Evolutionary conservation across 2,888 invertebrate species (phyloP).

Genomic region (Eupithecia subfuscata): DNA sequence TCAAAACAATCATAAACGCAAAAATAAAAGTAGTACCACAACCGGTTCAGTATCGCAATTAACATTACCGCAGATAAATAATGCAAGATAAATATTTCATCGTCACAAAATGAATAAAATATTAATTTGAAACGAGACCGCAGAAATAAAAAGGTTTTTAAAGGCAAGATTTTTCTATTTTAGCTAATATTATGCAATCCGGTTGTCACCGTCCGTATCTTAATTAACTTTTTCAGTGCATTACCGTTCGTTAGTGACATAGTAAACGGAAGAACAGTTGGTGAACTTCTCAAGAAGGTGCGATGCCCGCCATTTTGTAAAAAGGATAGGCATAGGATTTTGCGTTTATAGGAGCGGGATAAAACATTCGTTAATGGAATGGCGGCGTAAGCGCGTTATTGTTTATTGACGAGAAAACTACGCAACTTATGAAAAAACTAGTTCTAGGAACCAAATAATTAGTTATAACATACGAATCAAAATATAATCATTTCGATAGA

Average conservation of each 20-base stretch:
- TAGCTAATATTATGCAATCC: constrained; percentile 51
- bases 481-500: no score
- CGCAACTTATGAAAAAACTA: no score
- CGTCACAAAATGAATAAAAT: constrained; percentile 35
- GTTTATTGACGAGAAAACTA: no score
- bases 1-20: constrained; percentile 1
- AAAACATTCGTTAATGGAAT: no score
- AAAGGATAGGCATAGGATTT: no score
- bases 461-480: no score
- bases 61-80: constrained; percentile 33
- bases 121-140: constrained; percentile 34
- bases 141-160: constrained; percentile 30
- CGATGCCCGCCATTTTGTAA: no score
- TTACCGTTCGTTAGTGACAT: constrained; percentile 38
- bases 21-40: constrained; percentile 12
- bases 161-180: constrained; percentile 47
- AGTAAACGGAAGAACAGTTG: constrained; percentile 15
- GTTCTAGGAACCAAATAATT: no score
- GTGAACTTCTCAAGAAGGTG: not conserved
- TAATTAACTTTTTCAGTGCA: constrained; percentile 52
- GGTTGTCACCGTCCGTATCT: constrained; percentile 46
- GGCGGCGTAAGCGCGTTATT: no score
- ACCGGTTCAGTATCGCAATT: constrained; percentile 25
- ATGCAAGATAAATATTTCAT: constrained; percentile 41
- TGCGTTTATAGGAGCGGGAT: no score